Evolutionary conservation across 1,140 invertebrate genomes (phyloP), one percentile per base, ranked within the genome.

Genomic region (Notospermus geniculatus): DNA sequence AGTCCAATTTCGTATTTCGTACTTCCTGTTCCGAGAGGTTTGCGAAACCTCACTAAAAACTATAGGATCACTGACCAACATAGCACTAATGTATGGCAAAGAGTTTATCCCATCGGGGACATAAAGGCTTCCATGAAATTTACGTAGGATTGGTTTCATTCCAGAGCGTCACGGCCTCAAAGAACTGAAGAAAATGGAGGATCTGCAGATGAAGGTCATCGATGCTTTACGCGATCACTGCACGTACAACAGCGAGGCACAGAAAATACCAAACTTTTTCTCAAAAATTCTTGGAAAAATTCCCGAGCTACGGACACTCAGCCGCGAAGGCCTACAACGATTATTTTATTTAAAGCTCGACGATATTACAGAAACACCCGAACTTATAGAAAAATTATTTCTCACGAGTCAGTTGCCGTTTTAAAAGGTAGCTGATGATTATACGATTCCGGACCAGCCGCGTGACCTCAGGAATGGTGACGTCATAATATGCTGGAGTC

Each of bases 321-420:
- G 91, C 59, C 90, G 94, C 28, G 92, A 96, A 81, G 94, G 93
- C 23, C 86, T 95, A 39, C 93, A 96, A 81, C 85, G 92, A 69
- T 93, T 97, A 79, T 95, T 95, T 82, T 95, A 95, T 80, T 84
- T 95, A 57, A 96, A 96, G 79, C 82, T 95, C 30, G 92, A 96
- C 82, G 92, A 95, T 78, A 83, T 94, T 67, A 92, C 94, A 53
- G 91, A 91, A 7, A 90, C 92, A 41, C 93, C 94, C 23, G 90
- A 92, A 0, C 86, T 93, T 63, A 95, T 97, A 70, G 92, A 96
- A 80, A 93, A 91, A 71, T 91, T 96, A 90, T 96, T 95, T 78
- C 90, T 92, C 66, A 90, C 92, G 72, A 94, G 90, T 82, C 71
- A 74, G 41, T 85, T 97, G 73, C 93, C 94, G 55, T 97, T 96